Base-by-base conservation (phyloP, 2,797 vertebrate genomes). In the Psittacula echo region DNA sequence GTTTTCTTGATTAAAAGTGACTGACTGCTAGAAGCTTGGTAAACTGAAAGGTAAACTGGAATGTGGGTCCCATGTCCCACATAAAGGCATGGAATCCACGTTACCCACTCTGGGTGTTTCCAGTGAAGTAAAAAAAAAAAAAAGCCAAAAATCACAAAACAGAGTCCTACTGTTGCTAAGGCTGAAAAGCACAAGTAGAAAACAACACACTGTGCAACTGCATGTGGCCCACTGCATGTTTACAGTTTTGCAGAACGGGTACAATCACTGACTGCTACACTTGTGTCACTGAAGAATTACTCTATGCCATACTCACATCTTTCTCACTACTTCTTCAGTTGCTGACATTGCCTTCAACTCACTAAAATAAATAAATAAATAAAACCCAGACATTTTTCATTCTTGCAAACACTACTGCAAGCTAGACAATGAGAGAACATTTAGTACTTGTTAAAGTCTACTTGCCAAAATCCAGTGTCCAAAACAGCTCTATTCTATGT, bases 101-200 rank as follows among this genome's bases (percentile, higher is more conserved):
- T 47, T 37, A 66, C 20, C 30, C 0, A 0, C 3, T 70, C 18
- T 27, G 22, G 3, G 1, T 26, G 4, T 54, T 87, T 60, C 16
- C 12, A 51, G 14, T 21, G 47, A 81, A 58, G 12, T 13, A 53
- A 75, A 2, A n/a, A 56, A 62, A 75, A 1, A 24, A 30, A 17
- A 48, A 56, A 72, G 19, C 14, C 3, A 6, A 41, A 62, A 62
- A 13, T 34, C 56, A 58, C 56, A 34, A 24, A 34, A 7, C 50
- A 29, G 29, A 66, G 32, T 7, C 10, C 5, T 27, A 12, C 10
- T 48, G 20, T 13, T 73, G 15, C 7, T 17, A 30, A 54, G 4
- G 7, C 1, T 79, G 37, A 37, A 90, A 77, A 42, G 39, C 66
- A 2, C 2, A 73, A 37, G 9, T 5, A 30, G 15, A 60, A 73